A percentile compares a stretch with the other conserved stretches of the same genome.
These are phyloP conservation scores for Phortica magna DNA, from an alignment of 2,888 invertebrate species.

Conservation along the genomic window DNA sequence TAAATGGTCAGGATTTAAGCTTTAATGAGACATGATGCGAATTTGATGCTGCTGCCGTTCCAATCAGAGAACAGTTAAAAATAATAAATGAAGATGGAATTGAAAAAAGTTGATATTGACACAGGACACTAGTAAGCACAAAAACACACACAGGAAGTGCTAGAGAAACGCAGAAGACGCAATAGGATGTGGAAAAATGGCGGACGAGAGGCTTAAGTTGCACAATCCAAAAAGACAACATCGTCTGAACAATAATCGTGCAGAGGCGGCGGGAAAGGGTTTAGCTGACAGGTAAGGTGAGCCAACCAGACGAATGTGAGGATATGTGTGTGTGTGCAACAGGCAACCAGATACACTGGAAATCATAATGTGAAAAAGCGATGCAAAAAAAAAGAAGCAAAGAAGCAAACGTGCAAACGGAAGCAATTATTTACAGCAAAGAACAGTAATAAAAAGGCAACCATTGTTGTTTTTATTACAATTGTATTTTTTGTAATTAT, in stretches of 20 bases:
- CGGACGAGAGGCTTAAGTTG: not conserved
- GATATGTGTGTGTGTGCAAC: too few species aligned
- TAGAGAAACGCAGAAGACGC: constrained; percentile 53
- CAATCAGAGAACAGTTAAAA: constrained; percentile 24
- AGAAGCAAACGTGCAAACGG: constrained; percentile 69
- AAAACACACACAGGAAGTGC: constrained; percentile 52
- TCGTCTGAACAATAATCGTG: too few species aligned
- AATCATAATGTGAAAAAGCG: constrained; percentile 26
- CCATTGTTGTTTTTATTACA: constrained; percentile 26
- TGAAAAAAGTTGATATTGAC: constrained; percentile 59
- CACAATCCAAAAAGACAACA: too few species aligned
- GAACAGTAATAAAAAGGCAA: constrained; percentile 28
- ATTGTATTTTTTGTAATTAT: constrained; percentile 9
- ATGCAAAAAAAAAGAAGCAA: constrained; percentile 36
- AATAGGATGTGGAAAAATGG: constrained; percentile 60
- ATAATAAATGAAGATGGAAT: not conserved
- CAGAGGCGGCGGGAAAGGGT: too few species aligned
- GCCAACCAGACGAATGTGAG: too few species aligned
- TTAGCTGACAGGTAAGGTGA: too few species aligned
- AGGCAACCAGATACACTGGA: too few species aligned
- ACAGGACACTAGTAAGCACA: constrained; percentile 70
- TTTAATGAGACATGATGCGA: too few species aligned
- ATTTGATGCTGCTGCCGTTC: constrained; percentile 2
- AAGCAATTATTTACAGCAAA: constrained; percentile 66
- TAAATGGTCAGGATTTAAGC: too few species aligned